A percentile compares a stretch with the other conserved stretches of the same genome.
These are phyloP conservation scores for Polietes domitor DNA, from an alignment of 2,888 invertebrate species.

Conservation along the genomic window DNA sequence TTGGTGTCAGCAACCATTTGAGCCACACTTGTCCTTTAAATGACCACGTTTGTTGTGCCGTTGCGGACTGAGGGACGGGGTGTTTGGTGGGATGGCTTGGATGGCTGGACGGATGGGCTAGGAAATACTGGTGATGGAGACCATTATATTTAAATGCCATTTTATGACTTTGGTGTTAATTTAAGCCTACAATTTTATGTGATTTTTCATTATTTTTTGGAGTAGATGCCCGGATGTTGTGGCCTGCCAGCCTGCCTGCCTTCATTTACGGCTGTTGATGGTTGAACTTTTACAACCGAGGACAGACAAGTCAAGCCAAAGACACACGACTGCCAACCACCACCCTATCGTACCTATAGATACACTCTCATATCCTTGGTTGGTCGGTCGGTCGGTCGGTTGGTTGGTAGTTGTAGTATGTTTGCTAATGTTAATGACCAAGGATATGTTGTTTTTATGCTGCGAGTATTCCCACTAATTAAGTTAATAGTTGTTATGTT, in stretches of 20 bases:
- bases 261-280: not conserved
- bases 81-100: not conserved
- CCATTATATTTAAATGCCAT: conserved; percentile 41
- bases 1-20: not conserved
- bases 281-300: not conserved
- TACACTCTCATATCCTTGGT: not conserved
- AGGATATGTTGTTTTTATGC: conserved; percentile 33
- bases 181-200: conserved; percentile 37
- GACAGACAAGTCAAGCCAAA: not conserved
- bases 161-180: conserved; percentile 42
- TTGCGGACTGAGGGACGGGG: not conserved
- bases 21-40: not conserved
- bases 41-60: not conserved
- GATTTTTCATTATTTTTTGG: conserved; percentile 29
- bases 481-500: conserved; percentile 51
- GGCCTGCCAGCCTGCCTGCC: not conserved
- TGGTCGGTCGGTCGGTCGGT: not conserved
- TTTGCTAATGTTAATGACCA: conserved; percentile 42
- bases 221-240: not conserved
- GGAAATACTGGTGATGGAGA: not conserved
- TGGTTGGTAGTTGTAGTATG: not conserved
- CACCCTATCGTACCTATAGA: not conserved
- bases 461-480: conserved; percentile 41
- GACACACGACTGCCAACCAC: not conserved
- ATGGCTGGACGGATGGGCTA: too few species aligned